Evolutionary conservation across 2,113 vertebrate species (phyloP), one percentile per base, ranked within the genome.

Genomic region (Ascaphus truei): DNA sequence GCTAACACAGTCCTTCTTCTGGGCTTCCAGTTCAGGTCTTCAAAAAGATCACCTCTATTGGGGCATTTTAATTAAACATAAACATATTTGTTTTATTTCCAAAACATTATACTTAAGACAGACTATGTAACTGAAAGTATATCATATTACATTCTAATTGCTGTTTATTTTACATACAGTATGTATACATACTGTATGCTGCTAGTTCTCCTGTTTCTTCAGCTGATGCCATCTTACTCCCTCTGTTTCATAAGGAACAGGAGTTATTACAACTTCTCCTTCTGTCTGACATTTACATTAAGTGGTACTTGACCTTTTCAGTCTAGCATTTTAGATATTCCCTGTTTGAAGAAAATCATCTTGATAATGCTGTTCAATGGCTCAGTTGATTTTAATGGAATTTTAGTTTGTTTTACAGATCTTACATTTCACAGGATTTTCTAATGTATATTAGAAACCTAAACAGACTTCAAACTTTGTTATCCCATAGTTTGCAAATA

Each of bases 271-370:
- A 60, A 36, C 56, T 41, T 43, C 67, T 61, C 67, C 52, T 71
- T 71, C 67, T 52, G 45, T 61, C 67, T 71, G 67, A 71, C 67
- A 71, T 71, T 71, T 71, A 71, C 67, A 71, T 71, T 71, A 71
- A 71, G 67, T 71, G 67, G 56, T 71, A 52, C 67, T 71, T 71
- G 67, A 71, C 67, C 67, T 71, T 71, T 71, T 45, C 67, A 71
- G 57, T 71, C 67, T 71, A 61, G 37, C 67, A 71, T 61, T 61
- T 71, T 61, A 71, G 67, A 71, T 71, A 71, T 71, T 71, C 67
- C 67, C 67, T 61, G 57, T 71, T 61, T 71, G 57, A 36, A 52
- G 67, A 52, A 51, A 71, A 71, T 71, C 56, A 71, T 51, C 61
- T 69, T 71, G 67, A 71, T 71, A 71, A 71, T 52, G 33, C 67